Conservation (phyloP, 2,797 vertebrate species). For the Gila robusta region DNA sequence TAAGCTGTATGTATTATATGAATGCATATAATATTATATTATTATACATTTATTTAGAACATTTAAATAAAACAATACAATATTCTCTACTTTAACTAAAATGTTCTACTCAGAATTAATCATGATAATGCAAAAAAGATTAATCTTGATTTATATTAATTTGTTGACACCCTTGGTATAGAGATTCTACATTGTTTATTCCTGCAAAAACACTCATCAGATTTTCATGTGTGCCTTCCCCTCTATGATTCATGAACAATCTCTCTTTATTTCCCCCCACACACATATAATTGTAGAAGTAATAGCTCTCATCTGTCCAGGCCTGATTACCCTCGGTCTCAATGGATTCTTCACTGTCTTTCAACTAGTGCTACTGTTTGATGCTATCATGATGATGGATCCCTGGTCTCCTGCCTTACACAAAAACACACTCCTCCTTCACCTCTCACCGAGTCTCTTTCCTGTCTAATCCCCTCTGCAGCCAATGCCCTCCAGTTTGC, state of each 20-base stretch:
- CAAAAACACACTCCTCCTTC: constrained; percentile 32
- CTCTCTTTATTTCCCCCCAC: background rate
- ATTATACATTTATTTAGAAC: background rate
- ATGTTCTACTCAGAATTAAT: background rate
- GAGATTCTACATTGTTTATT: background rate
- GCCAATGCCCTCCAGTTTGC: constrained; percentile 63
- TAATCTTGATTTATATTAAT: background rate
- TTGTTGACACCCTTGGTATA: background rate
- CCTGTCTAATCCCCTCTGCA: background rate
- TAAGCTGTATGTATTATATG: background rate
- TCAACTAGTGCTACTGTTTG: constrained; percentile 25
- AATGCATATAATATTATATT: background rate
- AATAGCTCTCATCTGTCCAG: constrained; percentile 40
- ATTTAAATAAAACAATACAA: background rate
- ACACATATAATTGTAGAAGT: constrained; percentile 12
- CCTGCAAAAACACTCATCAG: background rate
- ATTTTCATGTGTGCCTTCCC: background rate
- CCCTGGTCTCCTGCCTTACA: constrained; percentile 26
- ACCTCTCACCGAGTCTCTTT: constrained; percentile 12
- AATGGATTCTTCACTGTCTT: constrained; percentile 29
- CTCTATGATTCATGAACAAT: background rate
- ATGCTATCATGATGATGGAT: constrained; percentile 35
- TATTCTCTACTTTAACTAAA: background rate
- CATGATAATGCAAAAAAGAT: background rate
- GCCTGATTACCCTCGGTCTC: constrained; percentile 34